phyloP scores from a whole-genome alignment of 1,140 invertebrate genomes.

The Eulimnadia texana region DNA sequence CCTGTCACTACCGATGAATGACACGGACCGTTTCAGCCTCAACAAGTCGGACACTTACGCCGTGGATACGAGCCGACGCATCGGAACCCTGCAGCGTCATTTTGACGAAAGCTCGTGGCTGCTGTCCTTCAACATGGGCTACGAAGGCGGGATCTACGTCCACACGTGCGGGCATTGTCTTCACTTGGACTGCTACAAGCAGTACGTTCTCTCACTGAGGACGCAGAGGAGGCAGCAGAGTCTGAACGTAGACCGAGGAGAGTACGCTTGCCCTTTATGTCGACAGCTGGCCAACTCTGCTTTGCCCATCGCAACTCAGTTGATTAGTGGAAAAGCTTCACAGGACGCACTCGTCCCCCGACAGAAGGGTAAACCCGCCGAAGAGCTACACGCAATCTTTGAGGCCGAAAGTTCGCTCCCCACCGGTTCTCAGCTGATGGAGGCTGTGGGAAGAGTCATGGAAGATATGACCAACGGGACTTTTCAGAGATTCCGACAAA shows the following conservation, averaged over 20 bases:
- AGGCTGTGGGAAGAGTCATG: constrained; percentile 76
- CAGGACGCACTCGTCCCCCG: neutral
- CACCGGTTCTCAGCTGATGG: constrained; percentile 43
- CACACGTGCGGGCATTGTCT: constrained; percentile 92
- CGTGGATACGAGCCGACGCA: constrained; percentile 43
- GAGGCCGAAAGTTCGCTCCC: constrained; percentile 11
- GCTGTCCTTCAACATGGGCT: constrained; percentile 70
- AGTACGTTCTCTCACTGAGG: constrained; percentile 67
- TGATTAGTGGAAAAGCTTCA: constrained; percentile 33
- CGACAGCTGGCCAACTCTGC: constrained; percentile 85
- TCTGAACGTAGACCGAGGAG: constrained; percentile 62
- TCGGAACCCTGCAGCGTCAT: constrained; percentile 40
- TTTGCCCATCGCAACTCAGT: constrained; percentile 67
- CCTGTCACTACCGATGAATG: constrained; percentile 1
- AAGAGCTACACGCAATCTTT: constrained; percentile 11
- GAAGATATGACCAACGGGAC: constrained; percentile 79
- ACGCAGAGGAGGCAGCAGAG: constrained; percentile 55
- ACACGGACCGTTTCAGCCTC: constrained; percentile 7
- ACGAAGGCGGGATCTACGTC: constrained; percentile 80
- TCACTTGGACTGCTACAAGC: constrained; percentile 79
- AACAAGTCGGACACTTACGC: neutral
- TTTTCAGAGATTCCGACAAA: constrained; percentile 37
- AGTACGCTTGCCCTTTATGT: constrained; percentile 87
- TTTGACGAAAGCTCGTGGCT: constrained; percentile 68
- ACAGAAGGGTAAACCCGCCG: neutral